phyloP scores from a whole-genome alignment of 2,797 vertebrate species.

The Gymnothorax reevesii region DNA sequence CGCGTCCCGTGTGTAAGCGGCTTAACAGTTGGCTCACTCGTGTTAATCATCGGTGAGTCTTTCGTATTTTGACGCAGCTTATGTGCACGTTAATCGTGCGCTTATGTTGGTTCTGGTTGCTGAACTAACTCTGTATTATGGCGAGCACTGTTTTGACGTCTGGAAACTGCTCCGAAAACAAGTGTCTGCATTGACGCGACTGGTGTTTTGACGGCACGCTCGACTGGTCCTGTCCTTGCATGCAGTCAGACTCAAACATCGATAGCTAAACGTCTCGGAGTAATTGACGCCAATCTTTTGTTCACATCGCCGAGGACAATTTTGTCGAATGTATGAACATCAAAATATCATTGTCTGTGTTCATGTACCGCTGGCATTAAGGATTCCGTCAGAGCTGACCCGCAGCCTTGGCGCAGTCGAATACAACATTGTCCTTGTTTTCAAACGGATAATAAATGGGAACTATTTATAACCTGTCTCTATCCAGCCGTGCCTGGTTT shows the following conservation, averaged over 20 bases:
- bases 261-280: too few relatives aligned
- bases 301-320: neutral
- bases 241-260: neutral
- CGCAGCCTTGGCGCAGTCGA: constrained; percentile 11
- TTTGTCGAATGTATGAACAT: neutral
- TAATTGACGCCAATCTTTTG: neutral
- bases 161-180: neutral
- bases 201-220: constrained; percentile 19
- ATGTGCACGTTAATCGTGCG: neutral
- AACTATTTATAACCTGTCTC: neutral
- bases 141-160: neutral
- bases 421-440: constrained; percentile 14
- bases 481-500: neutral
- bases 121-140: neutral
- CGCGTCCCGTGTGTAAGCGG: too few relatives aligned
- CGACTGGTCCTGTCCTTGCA: neutral
- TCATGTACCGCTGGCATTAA: neutral
- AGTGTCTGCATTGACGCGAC: constrained; percentile 18
- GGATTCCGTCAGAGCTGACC: neutral
- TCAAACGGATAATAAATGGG: neutral
- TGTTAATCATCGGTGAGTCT: neutral
- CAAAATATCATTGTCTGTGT: neutral
- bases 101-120: neutral
- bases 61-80: neutral
- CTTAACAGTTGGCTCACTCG: neutral